These are phyloP conservation scores for Harpalus rubripes DNA, from an alignment of 2,888 invertebrate species.

Conservation along the genomic window DNA sequence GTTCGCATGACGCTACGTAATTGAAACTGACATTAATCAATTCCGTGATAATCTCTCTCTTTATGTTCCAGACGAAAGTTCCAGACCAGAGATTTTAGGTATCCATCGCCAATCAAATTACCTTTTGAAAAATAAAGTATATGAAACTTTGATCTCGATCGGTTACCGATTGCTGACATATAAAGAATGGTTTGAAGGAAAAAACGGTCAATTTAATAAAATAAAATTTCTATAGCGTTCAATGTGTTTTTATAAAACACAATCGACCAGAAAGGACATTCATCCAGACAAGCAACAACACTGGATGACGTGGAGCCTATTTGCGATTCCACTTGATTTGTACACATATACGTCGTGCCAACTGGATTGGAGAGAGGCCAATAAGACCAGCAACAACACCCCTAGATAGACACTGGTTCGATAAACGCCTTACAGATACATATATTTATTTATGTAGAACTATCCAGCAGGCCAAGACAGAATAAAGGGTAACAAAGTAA, in stretches of 20 bases:
- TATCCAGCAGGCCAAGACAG: not conserved
- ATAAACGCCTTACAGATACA: not conserved
- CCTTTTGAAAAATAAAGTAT: slow-evolving; percentile 60
- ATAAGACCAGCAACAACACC: slow-evolving; percentile 8
- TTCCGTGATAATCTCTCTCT: slow-evolving; percentile 60
- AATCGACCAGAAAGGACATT: slow-evolving; percentile 54
- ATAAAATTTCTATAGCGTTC: slow-evolving; percentile 42
- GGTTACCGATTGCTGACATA: slow-evolving; percentile 51
- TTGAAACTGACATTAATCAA: slow-evolving; percentile 64
- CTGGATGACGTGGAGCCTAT: slow-evolving; percentile 19
- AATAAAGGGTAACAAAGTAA: not conserved
- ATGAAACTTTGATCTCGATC: slow-evolving; percentile 61
- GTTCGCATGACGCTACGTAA: slow-evolving; percentile 49
- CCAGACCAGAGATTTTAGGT: slow-evolving; percentile 38
- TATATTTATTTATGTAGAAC: too few species aligned
- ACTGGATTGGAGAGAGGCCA: not conserved
- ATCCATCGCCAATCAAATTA: slow-evolving; percentile 62
- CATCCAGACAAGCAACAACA: slow-evolving; percentile 20
- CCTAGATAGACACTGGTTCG: not conserved
- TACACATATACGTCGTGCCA: not conserved
- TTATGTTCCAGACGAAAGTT: slow-evolving; percentile 23
- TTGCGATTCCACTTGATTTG: slow-evolving; percentile 57
- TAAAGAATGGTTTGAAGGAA: slow-evolving; percentile 50
- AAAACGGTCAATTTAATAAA: slow-evolving; percentile 62
- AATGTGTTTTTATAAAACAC: slow-evolving; percentile 58